Evolutionary conservation across 92 coral and sea anemone genomes (phyloP).

Genomic region (Bergia puertoricense): DNA sequence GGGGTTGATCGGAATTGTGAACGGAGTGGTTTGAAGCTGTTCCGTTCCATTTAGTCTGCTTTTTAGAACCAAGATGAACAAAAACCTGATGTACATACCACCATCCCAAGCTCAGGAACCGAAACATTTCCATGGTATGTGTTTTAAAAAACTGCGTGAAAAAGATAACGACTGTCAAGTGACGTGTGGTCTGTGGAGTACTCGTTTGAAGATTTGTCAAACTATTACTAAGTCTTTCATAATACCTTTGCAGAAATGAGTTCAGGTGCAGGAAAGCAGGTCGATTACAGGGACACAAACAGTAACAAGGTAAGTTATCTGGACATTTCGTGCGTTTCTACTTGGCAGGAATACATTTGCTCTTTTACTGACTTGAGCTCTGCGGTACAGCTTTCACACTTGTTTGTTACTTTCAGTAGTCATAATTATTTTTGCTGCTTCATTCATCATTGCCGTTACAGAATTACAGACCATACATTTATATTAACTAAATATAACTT

Average conservation of each 20-base stretch:
- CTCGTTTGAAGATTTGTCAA: not conserved
- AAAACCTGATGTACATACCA: constrained; percentile 5
- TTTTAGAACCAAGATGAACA: constrained; percentile 9
- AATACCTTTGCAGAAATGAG: not conserved
- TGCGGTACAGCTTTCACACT: not conserved
- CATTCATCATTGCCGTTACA: too few species aligned
- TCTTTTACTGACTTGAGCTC: not conserved
- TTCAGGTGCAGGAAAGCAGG: not conserved
- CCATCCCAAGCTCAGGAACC: not conserved
- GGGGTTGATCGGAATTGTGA: not conserved
- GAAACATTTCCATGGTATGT: not conserved
- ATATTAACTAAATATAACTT: not conserved
- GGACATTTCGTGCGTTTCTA: not conserved
- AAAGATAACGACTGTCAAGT: not conserved
- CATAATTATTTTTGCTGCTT: not conserved
- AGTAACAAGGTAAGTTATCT: constrained; percentile 11
- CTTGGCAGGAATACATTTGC: not conserved
- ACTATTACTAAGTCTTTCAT: not conserved
- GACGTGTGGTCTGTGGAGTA: not conserved
- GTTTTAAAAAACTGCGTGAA: not conserved
- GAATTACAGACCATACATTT: too few species aligned
- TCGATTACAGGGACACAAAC: not conserved
- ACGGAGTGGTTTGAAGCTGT: not conserved
- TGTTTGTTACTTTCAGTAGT: not conserved
- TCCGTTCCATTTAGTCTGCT: not conserved